A percentile compares a stretch with the other conserved stretches of the same genome.
Conservation (phyloP, 2,113 vertebrate species). For the Fregetta grallaria region DNA sequence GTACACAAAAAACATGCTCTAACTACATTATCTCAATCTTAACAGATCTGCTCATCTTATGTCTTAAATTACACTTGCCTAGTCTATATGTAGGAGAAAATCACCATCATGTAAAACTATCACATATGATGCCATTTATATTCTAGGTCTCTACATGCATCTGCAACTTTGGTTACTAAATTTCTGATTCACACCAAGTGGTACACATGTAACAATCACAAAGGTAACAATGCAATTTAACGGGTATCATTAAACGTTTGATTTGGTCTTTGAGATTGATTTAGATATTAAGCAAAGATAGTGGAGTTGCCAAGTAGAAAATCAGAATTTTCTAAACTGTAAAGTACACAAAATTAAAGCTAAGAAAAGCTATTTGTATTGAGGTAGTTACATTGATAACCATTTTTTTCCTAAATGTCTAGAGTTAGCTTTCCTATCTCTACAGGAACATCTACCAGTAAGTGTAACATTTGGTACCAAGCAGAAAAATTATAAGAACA, state of each 20-base stretch:
- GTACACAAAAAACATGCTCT: not conserved
- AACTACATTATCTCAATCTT: not conserved
- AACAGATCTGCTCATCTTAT: not conserved
- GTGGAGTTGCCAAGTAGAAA: not conserved
- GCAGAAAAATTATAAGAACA: not conserved
- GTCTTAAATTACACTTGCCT: not conserved
- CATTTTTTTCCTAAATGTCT: not conserved
- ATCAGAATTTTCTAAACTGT: not conserved
- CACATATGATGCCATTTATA: not conserved
- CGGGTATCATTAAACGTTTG: not conserved
- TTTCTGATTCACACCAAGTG: not conserved
- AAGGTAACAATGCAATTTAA: not conserved
- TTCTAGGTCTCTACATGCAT: not conserved
- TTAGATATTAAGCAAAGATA: not conserved
- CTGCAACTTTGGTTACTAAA: not conserved
- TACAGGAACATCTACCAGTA: not conserved
- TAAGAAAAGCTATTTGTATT: not conserved
- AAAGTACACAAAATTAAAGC: not conserved
- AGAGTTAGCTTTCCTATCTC: not conserved
- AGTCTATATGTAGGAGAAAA: not conserved
- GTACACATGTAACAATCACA: not conserved
- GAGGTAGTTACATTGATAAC: not conserved
- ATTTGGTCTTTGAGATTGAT: not conserved
- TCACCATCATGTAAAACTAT: not conserved
- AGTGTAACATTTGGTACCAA: not conserved